These are phyloP conservation scores for Dasypolia templi DNA, from an alignment of 2,888 invertebrate species.

Conservation along the genomic window DNA sequence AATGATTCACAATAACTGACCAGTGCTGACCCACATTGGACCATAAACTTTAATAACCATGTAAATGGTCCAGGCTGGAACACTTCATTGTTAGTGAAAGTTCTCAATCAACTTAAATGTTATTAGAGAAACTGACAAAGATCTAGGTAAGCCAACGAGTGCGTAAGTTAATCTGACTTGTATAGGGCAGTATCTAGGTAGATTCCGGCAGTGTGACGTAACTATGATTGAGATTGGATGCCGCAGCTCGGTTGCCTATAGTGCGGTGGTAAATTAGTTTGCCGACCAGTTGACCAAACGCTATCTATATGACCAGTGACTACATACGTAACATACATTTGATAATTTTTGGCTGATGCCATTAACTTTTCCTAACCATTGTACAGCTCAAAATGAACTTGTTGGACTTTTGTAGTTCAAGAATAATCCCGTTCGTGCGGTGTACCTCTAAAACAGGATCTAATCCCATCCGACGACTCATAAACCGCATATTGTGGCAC, in stretches of 20 bases:
- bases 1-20: constrained; percentile 53
- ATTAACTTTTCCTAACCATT: too few relatives aligned
- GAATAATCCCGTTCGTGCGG: not conserved
- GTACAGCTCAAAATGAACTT: not conserved
- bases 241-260: not conserved
- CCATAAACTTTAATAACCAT: constrained; percentile 35
- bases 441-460: not conserved
- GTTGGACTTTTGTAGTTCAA: not conserved
- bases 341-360: not conserved
- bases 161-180: not conserved
- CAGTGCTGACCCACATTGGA: constrained; percentile 45
- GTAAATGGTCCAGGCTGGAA: constrained; percentile 35
- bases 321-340: not conserved
- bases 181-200: not conserved
- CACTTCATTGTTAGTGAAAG: constrained; percentile 40
- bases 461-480: too few relatives aligned
- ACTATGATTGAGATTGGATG: not conserved
- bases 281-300: not conserved
- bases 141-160: not conserved
- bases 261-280: not conserved
- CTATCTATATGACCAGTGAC: not conserved
- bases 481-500: too few relatives aligned
- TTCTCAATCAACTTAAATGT: constrained; percentile 7
- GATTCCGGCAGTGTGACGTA: constrained; percentile 9
- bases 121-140: not conserved